Evolutionary conservation across 2,797 vertebrate species (phyloP).

Genomic region (Spinibarbus caldwelli): DNA sequence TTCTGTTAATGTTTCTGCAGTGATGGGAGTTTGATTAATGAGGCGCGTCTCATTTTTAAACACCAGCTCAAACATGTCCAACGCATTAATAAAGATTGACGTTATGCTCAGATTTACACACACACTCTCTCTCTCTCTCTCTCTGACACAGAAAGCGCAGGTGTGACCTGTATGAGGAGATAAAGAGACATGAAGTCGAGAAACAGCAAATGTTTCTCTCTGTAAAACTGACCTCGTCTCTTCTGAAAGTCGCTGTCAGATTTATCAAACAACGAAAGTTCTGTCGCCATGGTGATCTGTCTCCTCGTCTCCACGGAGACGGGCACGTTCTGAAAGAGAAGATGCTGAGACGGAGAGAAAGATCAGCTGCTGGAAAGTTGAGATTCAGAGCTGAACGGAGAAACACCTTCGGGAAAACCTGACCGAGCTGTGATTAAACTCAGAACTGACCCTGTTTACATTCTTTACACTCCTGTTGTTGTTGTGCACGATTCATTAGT

Average conservation of each 20-base stretch:
- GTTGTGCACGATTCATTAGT: background rate
- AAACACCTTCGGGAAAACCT: slow-evolving; percentile 16
- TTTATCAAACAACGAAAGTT: slow-evolving; percentile 45
- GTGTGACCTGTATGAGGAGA: background rate
- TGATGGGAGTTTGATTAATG: slow-evolving; percentile 33
- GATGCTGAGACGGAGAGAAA: background rate
- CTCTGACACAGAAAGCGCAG: background rate
- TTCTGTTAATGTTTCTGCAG: slow-evolving; percentile 6
- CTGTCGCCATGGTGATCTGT: slow-evolving; percentile 46
- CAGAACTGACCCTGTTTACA: background rate
- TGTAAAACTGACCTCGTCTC: slow-evolving; percentile 1
- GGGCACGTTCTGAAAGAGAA: slow-evolving; percentile 21
- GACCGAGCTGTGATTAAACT: slow-evolving; percentile 31
- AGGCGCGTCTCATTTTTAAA: background rate
- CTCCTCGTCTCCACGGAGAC: slow-evolving; percentile 47
- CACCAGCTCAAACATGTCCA: slow-evolving; percentile 5
- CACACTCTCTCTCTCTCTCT: background rate
- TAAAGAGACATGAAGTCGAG: background rate
- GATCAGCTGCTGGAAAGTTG: slow-evolving; percentile 19
- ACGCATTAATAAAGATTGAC: slow-evolving; percentile 17
- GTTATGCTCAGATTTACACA: background rate
- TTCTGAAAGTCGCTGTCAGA: slow-evolving; percentile 13
- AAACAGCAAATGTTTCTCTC: background rate
- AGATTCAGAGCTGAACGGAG: background rate
- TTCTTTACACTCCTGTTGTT: background rate